These are phyloP conservation scores for Xerus rutilus DNA, from an alignment of 2,797 vertebrate species.

Conservation along the genomic window DNA sequence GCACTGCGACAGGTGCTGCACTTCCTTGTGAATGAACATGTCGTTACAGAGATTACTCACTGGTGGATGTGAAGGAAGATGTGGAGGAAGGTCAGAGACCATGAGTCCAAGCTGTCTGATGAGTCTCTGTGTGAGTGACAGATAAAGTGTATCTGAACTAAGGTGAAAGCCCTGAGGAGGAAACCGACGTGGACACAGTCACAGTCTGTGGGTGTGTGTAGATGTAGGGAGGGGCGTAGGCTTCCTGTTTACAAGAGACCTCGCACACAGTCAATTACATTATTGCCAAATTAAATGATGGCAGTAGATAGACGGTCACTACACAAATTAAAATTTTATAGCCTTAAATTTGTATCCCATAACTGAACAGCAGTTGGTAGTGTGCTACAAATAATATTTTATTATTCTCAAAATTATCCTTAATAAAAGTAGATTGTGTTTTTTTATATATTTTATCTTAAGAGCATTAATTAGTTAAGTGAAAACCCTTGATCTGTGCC, in stretches of 20 bases:
- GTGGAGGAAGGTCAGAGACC: neutral
- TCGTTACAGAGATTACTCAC: neutral
- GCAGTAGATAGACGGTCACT: neutral
- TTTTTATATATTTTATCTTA: neutral
- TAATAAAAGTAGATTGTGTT: neutral
- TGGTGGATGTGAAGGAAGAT: neutral
- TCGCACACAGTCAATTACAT: neutral
- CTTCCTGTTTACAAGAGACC: neutral
- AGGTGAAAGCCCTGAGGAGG: neutral
- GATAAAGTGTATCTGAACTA: neutral
- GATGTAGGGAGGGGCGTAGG: neutral
- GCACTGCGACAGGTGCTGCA: neutral
- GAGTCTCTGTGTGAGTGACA: neutral
- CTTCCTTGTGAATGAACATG: neutral
- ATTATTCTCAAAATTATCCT: neutral
- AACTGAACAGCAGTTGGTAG: neutral
- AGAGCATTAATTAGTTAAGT: neutral
- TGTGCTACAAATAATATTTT: neutral
- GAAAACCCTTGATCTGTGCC: neutral
- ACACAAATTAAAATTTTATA: neutral
- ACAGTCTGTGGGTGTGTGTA: too few relatives aligned
- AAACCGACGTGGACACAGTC: neutral
- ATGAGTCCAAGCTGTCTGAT: neutral
- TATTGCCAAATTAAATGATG: neutral
- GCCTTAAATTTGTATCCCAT: neutral